Evolutionary conservation across 53 echinoderm and acorn worm species (phyloP).

Genomic region (Hippasteria phrygiana): DNA sequence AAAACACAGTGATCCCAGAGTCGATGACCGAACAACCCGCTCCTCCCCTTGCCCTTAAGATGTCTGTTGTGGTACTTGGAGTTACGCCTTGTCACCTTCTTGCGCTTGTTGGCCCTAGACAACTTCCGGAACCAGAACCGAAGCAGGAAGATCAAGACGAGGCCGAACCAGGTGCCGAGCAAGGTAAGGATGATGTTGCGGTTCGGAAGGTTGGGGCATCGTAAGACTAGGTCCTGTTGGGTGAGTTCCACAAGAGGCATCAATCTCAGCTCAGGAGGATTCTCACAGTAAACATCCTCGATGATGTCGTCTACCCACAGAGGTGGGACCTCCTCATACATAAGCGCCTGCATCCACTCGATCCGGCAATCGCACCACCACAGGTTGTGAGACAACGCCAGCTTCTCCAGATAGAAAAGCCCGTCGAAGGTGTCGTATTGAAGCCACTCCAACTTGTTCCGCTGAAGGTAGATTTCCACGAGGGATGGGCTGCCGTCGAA

Average conservation of each 20-base stretch:
- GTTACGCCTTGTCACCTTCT: constrained; percentile 32
- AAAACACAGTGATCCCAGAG: background rate
- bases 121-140: constrained; percentile 41
- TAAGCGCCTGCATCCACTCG: background rate
- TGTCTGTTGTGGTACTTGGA: constrained; percentile 6
- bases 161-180: constrained; percentile 20
- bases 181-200: constrained; percentile 1
- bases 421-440: background rate
- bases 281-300: background rate
- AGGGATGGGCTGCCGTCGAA: constrained; percentile 27
- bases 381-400: background rate
- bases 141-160: background rate
- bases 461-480: background rate
- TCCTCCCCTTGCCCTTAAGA: background rate
- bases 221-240: background rate
- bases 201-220: background rate
- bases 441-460: constrained; percentile 9
- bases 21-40: constrained; percentile 7
- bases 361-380: constrained; percentile 55
- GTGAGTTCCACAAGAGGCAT: background rate
- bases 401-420: background rate
- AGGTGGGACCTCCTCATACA: background rate
- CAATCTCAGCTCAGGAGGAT: background rate
- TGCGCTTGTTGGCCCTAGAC: background rate
- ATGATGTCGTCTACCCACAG: constrained; percentile 15